Evolutionary conservation across 2,888 invertebrate genomes (phyloP).

Genomic region (Ditula angustiorana): DNA sequence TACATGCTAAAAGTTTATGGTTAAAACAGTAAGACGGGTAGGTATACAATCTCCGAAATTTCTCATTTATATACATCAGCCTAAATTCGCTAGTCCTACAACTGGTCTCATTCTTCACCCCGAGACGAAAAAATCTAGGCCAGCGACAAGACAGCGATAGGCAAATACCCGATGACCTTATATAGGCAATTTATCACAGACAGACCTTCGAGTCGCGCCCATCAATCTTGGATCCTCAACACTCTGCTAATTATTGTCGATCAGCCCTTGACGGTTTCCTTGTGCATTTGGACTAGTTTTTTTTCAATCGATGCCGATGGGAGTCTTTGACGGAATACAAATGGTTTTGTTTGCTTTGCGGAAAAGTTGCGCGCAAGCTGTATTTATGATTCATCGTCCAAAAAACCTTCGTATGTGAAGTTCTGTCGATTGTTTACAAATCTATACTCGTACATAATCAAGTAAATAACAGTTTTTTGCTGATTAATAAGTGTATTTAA

Average conservation of each 20-base stretch:
- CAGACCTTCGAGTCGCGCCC: slow-evolving; percentile 77
- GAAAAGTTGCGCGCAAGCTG: not conserved
- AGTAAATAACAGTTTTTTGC: too few species aligned
- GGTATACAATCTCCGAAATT: not conserved
- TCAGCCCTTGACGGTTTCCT: slow-evolving; percentile 28
- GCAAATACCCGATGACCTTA: slow-evolving; percentile 84
- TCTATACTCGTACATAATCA: too few species aligned
- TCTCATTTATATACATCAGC: not conserved
- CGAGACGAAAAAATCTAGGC: slow-evolving; percentile 65
- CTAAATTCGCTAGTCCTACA: slow-evolving; percentile 40
- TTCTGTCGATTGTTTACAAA: not conserved
- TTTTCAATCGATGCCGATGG: slow-evolving; percentile 7
- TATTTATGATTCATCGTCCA: not conserved
- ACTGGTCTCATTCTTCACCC: slow-evolving; percentile 3
- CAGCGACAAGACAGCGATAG: slow-evolving; percentile 67
- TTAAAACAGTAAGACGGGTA: too few species aligned
- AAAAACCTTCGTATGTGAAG: not conserved
- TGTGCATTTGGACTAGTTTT: slow-evolving; percentile 36
- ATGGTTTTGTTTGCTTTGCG: not conserved
- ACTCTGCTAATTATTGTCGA: slow-evolving; percentile 41
- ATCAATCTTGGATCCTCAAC: slow-evolving; percentile 76
- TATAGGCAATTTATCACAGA: slow-evolving; percentile 83
- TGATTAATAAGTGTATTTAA: too few species aligned
- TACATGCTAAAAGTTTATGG: too few species aligned
- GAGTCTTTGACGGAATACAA: not conserved